These are phyloP conservation scores for Arctocebus calabarensis DNA, from an alignment of 2,797 vertebrate genomes.

Conservation along the genomic window DNA sequence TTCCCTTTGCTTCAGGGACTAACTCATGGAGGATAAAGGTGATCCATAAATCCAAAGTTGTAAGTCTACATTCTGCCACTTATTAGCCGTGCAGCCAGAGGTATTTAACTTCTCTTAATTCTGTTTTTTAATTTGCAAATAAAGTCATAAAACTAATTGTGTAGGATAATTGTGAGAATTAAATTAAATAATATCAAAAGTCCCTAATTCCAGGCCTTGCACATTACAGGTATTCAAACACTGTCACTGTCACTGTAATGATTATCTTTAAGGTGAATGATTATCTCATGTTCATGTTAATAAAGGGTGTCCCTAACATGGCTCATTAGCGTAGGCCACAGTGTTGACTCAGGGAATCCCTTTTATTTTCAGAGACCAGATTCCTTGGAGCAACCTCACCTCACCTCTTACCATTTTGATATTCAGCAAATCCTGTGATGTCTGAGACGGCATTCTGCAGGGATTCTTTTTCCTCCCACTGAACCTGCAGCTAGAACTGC, in stretches of 20 bases:
- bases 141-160: neutral
- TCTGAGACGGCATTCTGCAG: neutral
- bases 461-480: neutral
- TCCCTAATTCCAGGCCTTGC: neutral
- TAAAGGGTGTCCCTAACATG: neutral
- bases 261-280: neutral
- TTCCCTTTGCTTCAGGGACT: neutral
- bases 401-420: neutral
- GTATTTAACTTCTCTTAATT: neutral
- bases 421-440: neutral
- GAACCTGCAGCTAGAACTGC: neutral
- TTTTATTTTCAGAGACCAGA: neutral
- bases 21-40: rapidly evolving
- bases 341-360: neutral
- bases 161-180: neutral
- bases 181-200: neutral
- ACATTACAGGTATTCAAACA: neutral
- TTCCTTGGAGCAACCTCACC: neutral
- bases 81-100: neutral
- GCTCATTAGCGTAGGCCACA: neutral
- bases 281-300: neutral
- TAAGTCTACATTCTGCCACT: neutral
- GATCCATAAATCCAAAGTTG: too few species aligned
- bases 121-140: neutral
- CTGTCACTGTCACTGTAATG: neutral